Percentiles rank a stretch among this genome's conserved stretches.
These are phyloP conservation scores for Bombyx mandarina DNA, from an alignment of 1,140 invertebrate genomes.

Conservation along the genomic window DNA sequence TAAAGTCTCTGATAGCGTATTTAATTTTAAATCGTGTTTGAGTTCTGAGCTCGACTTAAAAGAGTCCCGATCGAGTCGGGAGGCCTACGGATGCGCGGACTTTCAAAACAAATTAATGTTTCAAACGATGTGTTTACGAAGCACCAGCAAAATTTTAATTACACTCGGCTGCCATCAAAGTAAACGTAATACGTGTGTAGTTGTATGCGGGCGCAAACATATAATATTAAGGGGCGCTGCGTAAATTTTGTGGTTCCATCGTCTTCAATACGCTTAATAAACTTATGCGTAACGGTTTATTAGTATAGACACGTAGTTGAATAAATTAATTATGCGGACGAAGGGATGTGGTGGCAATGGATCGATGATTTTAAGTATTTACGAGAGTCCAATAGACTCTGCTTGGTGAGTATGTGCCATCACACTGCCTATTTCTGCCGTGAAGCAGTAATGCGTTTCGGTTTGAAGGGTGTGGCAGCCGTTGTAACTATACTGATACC, in stretches of 20 bases:
- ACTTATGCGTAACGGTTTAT: neutral
- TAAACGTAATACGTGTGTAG: conserved; percentile 1
- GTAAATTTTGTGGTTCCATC: neutral
- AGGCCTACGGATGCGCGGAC: neutral
- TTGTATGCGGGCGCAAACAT: too few species aligned
- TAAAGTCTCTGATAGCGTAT: too few species aligned
- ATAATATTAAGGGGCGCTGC: too few species aligned
- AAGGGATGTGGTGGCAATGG: too few species aligned
- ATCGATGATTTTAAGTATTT: neutral
- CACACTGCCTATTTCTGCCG: too few species aligned
- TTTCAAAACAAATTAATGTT: conserved; percentile 7
- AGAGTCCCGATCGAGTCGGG: neutral
- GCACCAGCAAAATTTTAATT: conserved; percentile 20
- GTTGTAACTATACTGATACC: too few species aligned
- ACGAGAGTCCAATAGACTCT: neutral
- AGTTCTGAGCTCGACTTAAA: neutral
- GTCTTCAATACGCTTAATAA: neutral
- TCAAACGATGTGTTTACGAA: conserved; percentile 18
- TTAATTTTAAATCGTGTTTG: too few species aligned
- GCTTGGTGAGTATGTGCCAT: neutral
- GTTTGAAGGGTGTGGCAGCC: too few species aligned
- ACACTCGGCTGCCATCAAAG: conserved; percentile 9
- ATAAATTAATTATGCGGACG: neutral
- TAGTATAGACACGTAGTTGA: neutral
- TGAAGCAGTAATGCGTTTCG: too few species aligned